Evolutionary conservation across 2,797 vertebrate species (phyloP), one percentile per base, ranked within the genome.

Genomic region (Coranthus polyacanthus): DNA sequence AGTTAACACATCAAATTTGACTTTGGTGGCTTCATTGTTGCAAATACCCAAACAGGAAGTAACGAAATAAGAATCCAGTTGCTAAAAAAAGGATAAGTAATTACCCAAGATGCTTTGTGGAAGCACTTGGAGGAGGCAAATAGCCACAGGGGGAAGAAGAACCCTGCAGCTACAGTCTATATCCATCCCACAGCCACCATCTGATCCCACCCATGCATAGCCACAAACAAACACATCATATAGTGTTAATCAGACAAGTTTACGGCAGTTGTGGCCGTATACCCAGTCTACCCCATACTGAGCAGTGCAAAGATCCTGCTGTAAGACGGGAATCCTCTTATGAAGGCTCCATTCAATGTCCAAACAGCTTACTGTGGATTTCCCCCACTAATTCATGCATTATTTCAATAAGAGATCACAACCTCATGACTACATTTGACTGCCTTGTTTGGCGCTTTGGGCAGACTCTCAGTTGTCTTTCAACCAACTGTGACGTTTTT

Each of bases 251-350:
- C 77, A 64, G 64, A 70, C 72, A 70, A 65, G 54, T 72, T 22
- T 61, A 44, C 36, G 24, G 50, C 50, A 72, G 57, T 56, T 57
- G 67, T 71, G 47, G 51, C 26, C 5, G 5, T 83, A 46, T 72
- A 72, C 39, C 39, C 57, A 39, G 15, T 64, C 18, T 42, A 39
- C 26, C 74, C 69, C 3, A 50, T 65, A 75, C 73, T 43, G 65
- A 76, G 68, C 64, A 68, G 76, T 62, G 68, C 21, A 72, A 49
- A 53, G 62, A 88, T 69, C 52, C 42, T 46, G 26, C 37, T 39
- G 10, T 66, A 85, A 85, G 65, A 75, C 53, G 57, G 44, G 72
- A 88, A 89, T 89, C 88, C 83, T 86, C 90, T 88, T 89, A 88
- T 15, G n/a, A 60, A 62, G 53, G 62, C 66, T 65, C 22, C 26